Evolutionary conservation across 2,113 vertebrate genomes (phyloP), one percentile per base, ranked within the genome.

Genomic region (Pica pica): DNA sequence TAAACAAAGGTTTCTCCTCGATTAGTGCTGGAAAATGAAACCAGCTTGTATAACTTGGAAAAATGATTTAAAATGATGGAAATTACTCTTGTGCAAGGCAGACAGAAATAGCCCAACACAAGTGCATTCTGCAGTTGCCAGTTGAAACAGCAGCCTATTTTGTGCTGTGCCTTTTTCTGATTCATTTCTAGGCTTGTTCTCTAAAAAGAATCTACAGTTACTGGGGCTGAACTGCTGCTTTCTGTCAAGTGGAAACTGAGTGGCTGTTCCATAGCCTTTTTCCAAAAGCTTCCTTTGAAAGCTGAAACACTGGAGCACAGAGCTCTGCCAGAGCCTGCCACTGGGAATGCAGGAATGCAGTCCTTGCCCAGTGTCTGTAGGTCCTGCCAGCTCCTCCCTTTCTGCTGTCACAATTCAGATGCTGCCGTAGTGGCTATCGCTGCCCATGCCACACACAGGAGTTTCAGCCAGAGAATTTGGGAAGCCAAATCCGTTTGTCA

Each of bases 51-150:
- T 81, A 67, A 83, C 79, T 92, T 73, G 86, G 83, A 93, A 92
- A 93, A 93, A 88, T 67, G 7, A 70, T 56, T 83, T 83, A 28
- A 87, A 94, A 92, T 49, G 18, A 93, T 75, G 79, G 83, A 93
- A 96, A 83, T 90, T 42, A 76, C 75, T 93, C 65, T 64, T 50
- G n/a, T 67, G n/a, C 1, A 7, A 87, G 81, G 74, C 46, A 39
- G 89, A 87, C 89, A 94, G 76, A 97, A 97, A 96, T 95, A 97
- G 68, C 84, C 47, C 79, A 73, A 56, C 53, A 82, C 57, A 85
- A 96, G 56, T 7, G 52, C 50, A 55, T 85, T 90, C 68, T 1
- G 4, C 69, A 87, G 74, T 83, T 81, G 75, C 87, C 84, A 92
- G 63, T 27, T 96, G 87, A 93, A 94, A 92, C 79, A 95, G 89